A percentile compares a stretch with the other conserved stretches of the same genome.
Evolutionary conservation across 2,888 invertebrate genomes (phyloP).

Genomic region (Neelides folsomi): DNA sequence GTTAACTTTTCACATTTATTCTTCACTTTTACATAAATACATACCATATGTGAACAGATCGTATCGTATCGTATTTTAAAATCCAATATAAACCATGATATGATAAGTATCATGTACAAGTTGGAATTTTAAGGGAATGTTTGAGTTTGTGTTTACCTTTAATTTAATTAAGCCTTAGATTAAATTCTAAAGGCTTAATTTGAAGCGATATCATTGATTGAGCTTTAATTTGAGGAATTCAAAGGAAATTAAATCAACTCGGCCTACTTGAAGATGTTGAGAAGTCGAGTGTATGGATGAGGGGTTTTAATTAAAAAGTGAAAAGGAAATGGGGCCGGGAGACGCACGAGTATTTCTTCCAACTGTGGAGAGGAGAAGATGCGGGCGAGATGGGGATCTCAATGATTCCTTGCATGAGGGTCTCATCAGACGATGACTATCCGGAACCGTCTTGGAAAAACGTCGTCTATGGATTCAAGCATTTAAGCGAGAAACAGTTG

Average conservation of each 20-base stretch:
- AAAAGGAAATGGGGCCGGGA: slow-evolving; percentile 28
- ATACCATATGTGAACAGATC: too few species aligned
- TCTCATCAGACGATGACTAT: slow-evolving; percentile 16
- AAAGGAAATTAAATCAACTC: neutral
- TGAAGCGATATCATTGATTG: too few species aligned
- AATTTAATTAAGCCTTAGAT: too few species aligned
- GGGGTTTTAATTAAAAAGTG: slow-evolving; percentile 1
- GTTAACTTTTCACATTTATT: too few species aligned
- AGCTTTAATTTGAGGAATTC: neutral
- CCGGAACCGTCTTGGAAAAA: slow-evolving; percentile 34
- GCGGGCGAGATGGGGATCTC: slow-evolving; percentile 28
- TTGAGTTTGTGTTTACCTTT: too few species aligned
- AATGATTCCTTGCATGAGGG: slow-evolving; percentile 23
- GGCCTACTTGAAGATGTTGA: neutral
- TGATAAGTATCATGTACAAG: too few species aligned
- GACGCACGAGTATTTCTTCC: slow-evolving; percentile 24
- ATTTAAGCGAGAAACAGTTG: slow-evolving; percentile 33
- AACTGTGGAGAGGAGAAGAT: slow-evolving; percentile 24
- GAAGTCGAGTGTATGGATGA: neutral
- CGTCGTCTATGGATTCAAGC: slow-evolving; percentile 35
- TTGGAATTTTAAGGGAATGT: too few species aligned
- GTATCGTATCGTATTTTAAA: too few species aligned
- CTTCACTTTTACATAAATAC: too few species aligned
- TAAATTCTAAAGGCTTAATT: too few species aligned
- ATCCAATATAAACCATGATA: too few species aligned